phyloP scores from a whole-genome alignment of 2,797 vertebrate genomes.

The Telmatherina bonti region DNA sequence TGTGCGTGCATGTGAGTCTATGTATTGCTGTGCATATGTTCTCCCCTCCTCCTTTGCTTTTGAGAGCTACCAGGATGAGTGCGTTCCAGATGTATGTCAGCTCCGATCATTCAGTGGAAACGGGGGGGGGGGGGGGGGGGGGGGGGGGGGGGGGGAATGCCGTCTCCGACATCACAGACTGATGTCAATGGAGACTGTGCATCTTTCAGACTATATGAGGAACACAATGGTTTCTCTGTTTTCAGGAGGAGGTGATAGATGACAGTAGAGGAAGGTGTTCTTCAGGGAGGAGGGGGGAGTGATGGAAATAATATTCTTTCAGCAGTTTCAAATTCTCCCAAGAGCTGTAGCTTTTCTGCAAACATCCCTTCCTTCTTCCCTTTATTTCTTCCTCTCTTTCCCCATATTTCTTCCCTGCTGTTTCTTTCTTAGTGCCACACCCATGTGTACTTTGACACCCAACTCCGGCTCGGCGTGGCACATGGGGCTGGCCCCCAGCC shows the following conservation, averaged over 20 bases:
- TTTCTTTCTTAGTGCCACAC: constrained; percentile 54
- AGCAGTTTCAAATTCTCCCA: constrained; percentile 45
- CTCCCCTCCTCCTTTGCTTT: constrained; percentile 1
- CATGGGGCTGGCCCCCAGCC: constrained; percentile 37
- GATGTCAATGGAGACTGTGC: constrained; percentile 49
- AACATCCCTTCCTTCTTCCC: constrained; percentile 29
- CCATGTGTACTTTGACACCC: constrained; percentile 73
- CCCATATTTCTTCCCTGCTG: constrained; percentile 20
- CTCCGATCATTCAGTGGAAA: constrained; percentile 65
- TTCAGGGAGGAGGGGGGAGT: constrained; percentile 41
- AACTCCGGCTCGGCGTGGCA: constrained; percentile 44
- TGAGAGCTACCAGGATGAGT: constrained; percentile 68
- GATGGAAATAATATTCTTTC: constrained; percentile 61
- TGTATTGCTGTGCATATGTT: constrained; percentile 22
- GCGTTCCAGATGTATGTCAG: constrained; percentile 78
- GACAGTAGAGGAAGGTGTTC: constrained; percentile 38
- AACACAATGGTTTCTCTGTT: constrained; percentile 42
- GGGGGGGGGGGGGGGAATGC: constrained; percentile 4
- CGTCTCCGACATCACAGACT: constrained; percentile 41
- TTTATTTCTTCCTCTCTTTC: constrained; percentile 17
- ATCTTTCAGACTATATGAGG: constrained; percentile 53
- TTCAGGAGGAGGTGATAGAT: constrained; percentile 57
- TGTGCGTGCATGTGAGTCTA: constrained; percentile 17
- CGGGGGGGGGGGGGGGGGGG: not conserved
- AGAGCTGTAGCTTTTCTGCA: constrained; percentile 50